A percentile compares a stretch with the other conserved stretches of the same genome.
Conservation (phyloP, 2,113 vertebrate species). For the Lanius ludovicianus region DNA sequence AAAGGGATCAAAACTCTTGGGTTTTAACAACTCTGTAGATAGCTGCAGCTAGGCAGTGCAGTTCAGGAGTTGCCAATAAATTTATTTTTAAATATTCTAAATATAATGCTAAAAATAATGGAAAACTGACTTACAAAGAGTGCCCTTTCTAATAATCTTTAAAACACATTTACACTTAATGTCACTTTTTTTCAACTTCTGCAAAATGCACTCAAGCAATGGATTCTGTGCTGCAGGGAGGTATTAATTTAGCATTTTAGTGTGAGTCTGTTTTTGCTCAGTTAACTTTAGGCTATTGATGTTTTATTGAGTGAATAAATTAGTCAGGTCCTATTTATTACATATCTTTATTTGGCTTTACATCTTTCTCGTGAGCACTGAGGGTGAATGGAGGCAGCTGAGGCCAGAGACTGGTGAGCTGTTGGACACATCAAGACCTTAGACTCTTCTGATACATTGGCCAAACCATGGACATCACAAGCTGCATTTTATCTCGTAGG, state of each 20-base stretch:
- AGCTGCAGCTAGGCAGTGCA: background rate
- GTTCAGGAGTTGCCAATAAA: background rate
- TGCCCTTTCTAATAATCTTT: slow-evolving; percentile 32
- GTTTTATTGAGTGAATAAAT: slow-evolving; percentile 63
- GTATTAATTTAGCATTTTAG: slow-evolving; percentile 54
- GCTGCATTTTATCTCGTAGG: background rate
- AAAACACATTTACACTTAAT: background rate
- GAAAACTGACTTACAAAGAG: background rate
- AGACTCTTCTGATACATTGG: background rate
- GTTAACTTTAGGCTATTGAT: slow-evolving; percentile 55
- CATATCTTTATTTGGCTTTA: slow-evolving; percentile 22
- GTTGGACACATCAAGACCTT: background rate
- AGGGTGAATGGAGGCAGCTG: background rate
- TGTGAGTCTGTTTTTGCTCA: slow-evolving; percentile 4
- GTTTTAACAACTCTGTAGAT: background rate
- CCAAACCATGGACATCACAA: background rate
- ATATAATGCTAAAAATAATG: slow-evolving; percentile 13
- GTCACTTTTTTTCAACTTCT: background rate
- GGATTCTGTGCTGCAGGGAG: slow-evolving; percentile 14
- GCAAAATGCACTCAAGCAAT: background rate
- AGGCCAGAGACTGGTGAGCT: background rate
- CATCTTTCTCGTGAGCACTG: background rate
- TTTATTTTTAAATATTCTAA: slow-evolving; percentile 6
- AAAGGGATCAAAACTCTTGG: background rate
- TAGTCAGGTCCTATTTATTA: slow-evolving; percentile 55